A percentile compares a stretch with the other conserved stretches of the same genome.
phyloP scores from a whole-genome alignment of 2,113 vertebrate genomes.

The Tor tambroides region DNA sequence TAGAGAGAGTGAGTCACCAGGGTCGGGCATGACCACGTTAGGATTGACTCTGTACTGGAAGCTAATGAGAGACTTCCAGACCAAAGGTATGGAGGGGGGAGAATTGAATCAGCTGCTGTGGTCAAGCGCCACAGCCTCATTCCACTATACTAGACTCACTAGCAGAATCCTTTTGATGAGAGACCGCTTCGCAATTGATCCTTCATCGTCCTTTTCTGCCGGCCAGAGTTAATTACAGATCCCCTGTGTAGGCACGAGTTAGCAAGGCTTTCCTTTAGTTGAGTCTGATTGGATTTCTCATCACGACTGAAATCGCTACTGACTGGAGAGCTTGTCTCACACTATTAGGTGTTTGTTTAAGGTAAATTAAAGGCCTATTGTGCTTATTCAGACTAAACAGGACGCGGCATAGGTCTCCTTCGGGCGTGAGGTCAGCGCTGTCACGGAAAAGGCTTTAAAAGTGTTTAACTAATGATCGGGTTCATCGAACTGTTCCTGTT shows the following conservation, averaged over 20 bases:
- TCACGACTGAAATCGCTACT: slow-evolving; percentile 30
- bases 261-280: slow-evolving; percentile 45
- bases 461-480: slow-evolving; percentile 30
- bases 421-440: slow-evolving; percentile 24
- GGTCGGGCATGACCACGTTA: slow-evolving; percentile 26
- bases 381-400: slow-evolving; percentile 30
- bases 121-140: background rate
- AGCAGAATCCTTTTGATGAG: slow-evolving; percentile 38
- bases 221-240: slow-evolving; percentile 58
- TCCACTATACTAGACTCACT: background rate
- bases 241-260: slow-evolving; percentile 19
- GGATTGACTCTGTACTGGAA: slow-evolving; percentile 10
- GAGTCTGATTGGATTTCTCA: slow-evolving; percentile 53
- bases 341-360: slow-evolving; percentile 42
- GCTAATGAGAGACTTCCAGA: slow-evolving; percentile 44
- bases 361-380: slow-evolving; percentile 43
- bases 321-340: slow-evolving; percentile 38
- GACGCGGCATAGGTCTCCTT: background rate
- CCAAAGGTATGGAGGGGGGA: background rate
- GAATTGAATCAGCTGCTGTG: background rate
- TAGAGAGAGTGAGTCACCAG: slow-evolving; percentile 4
- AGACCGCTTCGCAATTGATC: slow-evolving; percentile 45
- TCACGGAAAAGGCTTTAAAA: slow-evolving; percentile 1
- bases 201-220: slow-evolving; percentile 16
- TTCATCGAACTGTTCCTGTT: slow-evolving; percentile 7